phyloP scores from a whole-genome alignment of 2,113 vertebrate genomes.

The Colius striatus region DNA sequence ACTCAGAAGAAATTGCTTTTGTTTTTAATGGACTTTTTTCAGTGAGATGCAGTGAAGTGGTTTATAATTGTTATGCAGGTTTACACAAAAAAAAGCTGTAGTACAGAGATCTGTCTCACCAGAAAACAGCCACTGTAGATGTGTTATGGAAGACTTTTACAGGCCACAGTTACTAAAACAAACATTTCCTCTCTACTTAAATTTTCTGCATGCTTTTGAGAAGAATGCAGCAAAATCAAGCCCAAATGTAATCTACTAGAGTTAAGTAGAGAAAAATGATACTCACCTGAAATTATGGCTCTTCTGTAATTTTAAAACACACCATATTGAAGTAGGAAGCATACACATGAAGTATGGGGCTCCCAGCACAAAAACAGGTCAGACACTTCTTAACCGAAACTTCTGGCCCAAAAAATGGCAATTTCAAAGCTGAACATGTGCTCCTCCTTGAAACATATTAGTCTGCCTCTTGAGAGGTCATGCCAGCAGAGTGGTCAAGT shows the following conservation, averaged over 20 bases:
- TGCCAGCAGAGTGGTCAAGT: neutral
- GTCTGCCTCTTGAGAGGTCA: neutral
- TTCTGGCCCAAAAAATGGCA: neutral
- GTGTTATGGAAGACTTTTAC: conserved; percentile 70
- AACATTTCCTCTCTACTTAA: neutral
- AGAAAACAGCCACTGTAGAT: conserved; percentile 71
- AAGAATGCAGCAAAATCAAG: neutral
- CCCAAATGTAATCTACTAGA: neutral
- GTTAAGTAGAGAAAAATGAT: neutral
- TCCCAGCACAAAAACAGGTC: conserved; percentile 46
- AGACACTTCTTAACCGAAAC: neutral
- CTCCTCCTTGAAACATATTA: neutral
- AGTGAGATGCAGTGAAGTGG: neutral
- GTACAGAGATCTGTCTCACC: neutral
- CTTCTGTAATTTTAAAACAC: neutral
- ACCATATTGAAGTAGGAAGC: neutral
- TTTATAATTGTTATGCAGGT: conserved; percentile 13
- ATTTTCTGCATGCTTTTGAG: conserved; percentile 23
- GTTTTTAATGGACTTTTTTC: conserved; percentile 17
- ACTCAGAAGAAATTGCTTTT: conserved; percentile 55
- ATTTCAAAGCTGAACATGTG: neutral
- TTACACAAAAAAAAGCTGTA: neutral
- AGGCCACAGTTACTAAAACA: conserved; percentile 6
- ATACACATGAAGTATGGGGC: neutral
- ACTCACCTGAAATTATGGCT: conserved; percentile 12